phyloP scores from a whole-genome alignment of 2,797 vertebrate species.

The Masticophis lateralis region DNA sequence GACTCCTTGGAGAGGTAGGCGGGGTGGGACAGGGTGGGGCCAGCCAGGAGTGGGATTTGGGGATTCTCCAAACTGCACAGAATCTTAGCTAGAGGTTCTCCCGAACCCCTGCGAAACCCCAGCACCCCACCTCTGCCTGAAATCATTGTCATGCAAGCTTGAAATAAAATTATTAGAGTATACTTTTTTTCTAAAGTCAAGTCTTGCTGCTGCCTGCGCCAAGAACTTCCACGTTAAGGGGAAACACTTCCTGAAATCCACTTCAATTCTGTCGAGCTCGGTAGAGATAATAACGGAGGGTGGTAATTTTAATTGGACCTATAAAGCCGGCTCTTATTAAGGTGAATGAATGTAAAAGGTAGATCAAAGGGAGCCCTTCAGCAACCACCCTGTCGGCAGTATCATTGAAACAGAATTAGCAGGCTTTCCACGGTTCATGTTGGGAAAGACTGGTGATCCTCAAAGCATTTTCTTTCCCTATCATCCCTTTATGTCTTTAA shows the following conservation, averaged over 20 bases:
- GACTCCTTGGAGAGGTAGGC: no score
- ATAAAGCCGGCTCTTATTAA: constrained; percentile 42
- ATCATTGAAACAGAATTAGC: constrained; percentile 27
- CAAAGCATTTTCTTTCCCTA: background rate
- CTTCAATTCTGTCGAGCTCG: constrained; percentile 8
- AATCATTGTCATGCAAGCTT: constrained; percentile 11
- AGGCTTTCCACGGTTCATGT: constrained; percentile 12
- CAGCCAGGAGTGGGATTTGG: no score
- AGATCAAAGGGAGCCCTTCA: constrained; percentile 53
- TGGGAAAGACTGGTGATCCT: constrained; percentile 24
- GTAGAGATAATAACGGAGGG: constrained; percentile 43
- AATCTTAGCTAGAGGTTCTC: no score
- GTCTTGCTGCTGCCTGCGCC: constrained; percentile 20
- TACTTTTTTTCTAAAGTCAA: constrained; percentile 19
- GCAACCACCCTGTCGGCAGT: constrained; percentile 11
- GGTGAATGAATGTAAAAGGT: constrained; percentile 44
- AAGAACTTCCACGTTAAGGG: constrained; percentile 20
- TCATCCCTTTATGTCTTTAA: constrained; percentile 25
- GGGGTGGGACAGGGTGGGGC: accelerated
- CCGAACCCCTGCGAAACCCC: no score
- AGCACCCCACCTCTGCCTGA: constrained; percentile 9
- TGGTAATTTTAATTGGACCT: constrained; percentile 50
- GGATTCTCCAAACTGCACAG: no score
- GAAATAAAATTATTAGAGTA: constrained; percentile 24
- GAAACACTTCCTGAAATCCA: constrained; percentile 37